These are phyloP conservation scores for Drosophila quasianomalipes DNA, from an alignment of 2,888 invertebrate species.

Conservation along the genomic window DNA sequence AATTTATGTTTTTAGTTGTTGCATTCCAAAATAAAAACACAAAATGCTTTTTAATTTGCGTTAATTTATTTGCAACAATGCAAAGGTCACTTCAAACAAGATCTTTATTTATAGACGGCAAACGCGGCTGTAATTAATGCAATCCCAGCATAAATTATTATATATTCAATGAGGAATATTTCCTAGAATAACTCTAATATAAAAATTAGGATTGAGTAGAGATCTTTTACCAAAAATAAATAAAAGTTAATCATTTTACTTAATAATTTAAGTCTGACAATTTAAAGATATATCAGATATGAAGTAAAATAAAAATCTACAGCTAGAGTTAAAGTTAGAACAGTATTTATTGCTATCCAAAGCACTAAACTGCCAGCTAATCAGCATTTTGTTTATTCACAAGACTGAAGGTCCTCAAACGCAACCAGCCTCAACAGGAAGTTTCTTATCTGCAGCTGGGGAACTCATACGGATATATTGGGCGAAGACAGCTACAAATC, in stretches of 20 bases:
- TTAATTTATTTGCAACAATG: constrained; percentile 23
- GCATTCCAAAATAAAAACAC: constrained; percentile 19
- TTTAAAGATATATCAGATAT: too few relatives aligned
- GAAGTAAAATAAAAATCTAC: too few relatives aligned
- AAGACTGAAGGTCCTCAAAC: background rate
- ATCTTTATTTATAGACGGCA: constrained; percentile 38
- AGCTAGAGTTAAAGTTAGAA: background rate
- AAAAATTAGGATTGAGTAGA: background rate
- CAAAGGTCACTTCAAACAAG: constrained; percentile 38
- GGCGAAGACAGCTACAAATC: constrained; percentile 53
- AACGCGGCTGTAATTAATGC: constrained; percentile 38
- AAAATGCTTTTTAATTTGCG: constrained; percentile 33
- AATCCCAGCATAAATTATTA: background rate
- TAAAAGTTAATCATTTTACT: background rate
- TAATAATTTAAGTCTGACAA: background rate
- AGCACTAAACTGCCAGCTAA: background rate
- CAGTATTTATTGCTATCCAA: background rate
- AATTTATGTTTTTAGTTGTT: constrained; percentile 55
- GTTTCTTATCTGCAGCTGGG: constrained; percentile 30
- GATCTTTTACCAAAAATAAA: background rate
- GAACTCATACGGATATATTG: constrained; percentile 1
- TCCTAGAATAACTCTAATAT: background rate
- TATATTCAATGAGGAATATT: constrained; percentile 4
- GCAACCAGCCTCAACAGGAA: constrained; percentile 28
- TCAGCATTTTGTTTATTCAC: background rate